Conservation (phyloP, 1,140 invertebrate species). For the Chrysopa pallens region DNA sequence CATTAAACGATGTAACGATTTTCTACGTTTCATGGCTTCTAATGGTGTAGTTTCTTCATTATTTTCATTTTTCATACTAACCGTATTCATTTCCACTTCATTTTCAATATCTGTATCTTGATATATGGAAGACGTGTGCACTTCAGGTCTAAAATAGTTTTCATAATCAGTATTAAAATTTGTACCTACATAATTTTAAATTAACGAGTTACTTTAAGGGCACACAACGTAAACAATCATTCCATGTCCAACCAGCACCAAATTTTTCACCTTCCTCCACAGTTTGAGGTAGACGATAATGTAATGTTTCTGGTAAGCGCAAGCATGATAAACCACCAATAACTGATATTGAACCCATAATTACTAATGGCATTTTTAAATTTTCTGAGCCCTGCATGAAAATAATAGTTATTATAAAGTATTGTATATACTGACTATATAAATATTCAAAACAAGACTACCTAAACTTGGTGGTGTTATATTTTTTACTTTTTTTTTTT, state of each 20-base stretch:
- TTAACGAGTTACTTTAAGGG: slow-evolving; percentile 31
- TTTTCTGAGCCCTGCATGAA: slow-evolving; percentile 57
- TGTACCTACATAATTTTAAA: not conserved
- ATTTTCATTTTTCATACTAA: not conserved
- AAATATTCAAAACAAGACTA: no score
- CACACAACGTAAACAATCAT: slow-evolving; percentile 50
- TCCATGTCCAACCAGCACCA: slow-evolving; percentile 62
- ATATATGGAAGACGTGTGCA: slow-evolving; percentile 6
- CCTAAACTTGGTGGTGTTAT: no score
- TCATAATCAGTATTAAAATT: not conserved
- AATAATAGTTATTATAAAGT: no score
- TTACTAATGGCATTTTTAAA: slow-evolving; percentile 59
- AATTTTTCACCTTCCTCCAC: slow-evolving; percentile 74
- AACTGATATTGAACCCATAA: slow-evolving; percentile 60
- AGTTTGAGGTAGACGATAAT: slow-evolving; percentile 61
- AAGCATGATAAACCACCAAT: slow-evolving; percentile 61
- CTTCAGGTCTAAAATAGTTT: slow-evolving; percentile 16
- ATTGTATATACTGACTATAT: no score
- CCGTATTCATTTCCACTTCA: slow-evolving; percentile 13
- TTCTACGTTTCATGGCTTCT: slow-evolving; percentile 17
- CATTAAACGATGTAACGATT: slow-evolving; percentile 42
- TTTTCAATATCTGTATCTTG: slow-evolving; percentile 9
- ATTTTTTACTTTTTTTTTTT: no score
- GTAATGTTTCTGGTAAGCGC: slow-evolving; percentile 62
- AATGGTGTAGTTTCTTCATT: slow-evolving; percentile 23